Base-by-base conservation (phyloP, 2,113 vertebrate genomes). In the Tiliqua scincoides region DNA sequence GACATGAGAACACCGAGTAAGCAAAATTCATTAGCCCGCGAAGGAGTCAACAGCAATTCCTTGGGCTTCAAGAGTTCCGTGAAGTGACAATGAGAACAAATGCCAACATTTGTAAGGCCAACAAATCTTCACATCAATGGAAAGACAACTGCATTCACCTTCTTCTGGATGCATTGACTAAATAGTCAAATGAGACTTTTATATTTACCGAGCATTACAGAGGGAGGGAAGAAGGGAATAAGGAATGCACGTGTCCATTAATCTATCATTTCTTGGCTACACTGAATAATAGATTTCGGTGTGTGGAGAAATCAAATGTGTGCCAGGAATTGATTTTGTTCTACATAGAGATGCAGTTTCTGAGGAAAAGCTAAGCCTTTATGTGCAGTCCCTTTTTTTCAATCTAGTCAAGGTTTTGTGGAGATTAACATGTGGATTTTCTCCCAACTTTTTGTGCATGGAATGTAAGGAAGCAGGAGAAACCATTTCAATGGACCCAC, bases 11-110 rank as follows among this genome's bases (percentile, higher is more conserved):
- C 72, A 84, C 32, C 20, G 23, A 89, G 30, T 40, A 81, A 61
- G 79, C 18, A 89, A 87, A 88, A 92, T 84, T 32, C n/a, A 2
- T 91, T 71, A 89, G 54, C 74, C 90, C 73, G 35, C 86, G 40
- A 89, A 80, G 12, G 1, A 78, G 63, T 1, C 2, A 71, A 78
- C 84, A 70, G 0, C 72, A 82, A 85, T 67, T 0, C 32, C 63
- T 86, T 91, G 85, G 71, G 62, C 90, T 17, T 84, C 86, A 73
- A 82, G 67, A 87, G 65, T 6, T 77, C 32, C 48, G 74, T 75
- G 83, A 63, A 68, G 30, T 72, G 78, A 78, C 71, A 74, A 78
- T 32, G 73, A 78, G 37, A 88, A 68, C 27, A 70, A 12, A 54
- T 37, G 30, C n/a, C 15, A n/a, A 17, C 25, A 35, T n/a, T 59